Conservation (phyloP, 2,113 vertebrate genomes). For the Plecotus auritus region DNA sequence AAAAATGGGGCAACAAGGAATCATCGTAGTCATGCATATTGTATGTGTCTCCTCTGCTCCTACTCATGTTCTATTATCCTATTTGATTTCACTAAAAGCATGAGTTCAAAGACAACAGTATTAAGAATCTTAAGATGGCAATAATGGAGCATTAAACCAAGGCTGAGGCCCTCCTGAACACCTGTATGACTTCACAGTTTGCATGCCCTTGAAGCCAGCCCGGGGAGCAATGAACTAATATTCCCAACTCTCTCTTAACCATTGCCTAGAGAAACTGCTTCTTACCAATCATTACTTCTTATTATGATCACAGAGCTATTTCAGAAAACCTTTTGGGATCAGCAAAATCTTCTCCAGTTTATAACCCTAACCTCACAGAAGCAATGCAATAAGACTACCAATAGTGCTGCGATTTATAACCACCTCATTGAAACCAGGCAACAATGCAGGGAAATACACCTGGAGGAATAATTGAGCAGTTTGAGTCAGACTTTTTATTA, state of each 20-base stretch:
- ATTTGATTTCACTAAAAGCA: neutral
- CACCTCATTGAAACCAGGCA: neutral
- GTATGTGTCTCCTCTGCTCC: neutral
- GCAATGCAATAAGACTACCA: neutral
- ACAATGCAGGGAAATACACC: neutral
- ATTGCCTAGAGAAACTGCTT: neutral
- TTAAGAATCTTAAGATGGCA: neutral
- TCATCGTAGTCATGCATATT: neutral
- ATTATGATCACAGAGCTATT: conserved; percentile 16
- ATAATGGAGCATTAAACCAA: neutral
- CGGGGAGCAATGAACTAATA: neutral
- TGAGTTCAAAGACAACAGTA: neutral
- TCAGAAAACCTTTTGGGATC: neutral
- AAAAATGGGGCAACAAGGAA: neutral
- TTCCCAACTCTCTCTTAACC: neutral
- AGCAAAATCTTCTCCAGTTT: neutral
- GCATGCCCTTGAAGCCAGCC: neutral
- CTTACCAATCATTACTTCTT: neutral
- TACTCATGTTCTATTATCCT: neutral
- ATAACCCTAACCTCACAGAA: neutral
- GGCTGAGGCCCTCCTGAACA: neutral
- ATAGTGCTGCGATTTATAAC: neutral
- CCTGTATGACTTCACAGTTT: neutral
- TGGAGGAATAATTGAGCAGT: neutral
- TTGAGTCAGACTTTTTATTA: neutral